Base-by-base conservation (phyloP, 2,888 invertebrate genomes). In the Diogma glabrata region DNA sequence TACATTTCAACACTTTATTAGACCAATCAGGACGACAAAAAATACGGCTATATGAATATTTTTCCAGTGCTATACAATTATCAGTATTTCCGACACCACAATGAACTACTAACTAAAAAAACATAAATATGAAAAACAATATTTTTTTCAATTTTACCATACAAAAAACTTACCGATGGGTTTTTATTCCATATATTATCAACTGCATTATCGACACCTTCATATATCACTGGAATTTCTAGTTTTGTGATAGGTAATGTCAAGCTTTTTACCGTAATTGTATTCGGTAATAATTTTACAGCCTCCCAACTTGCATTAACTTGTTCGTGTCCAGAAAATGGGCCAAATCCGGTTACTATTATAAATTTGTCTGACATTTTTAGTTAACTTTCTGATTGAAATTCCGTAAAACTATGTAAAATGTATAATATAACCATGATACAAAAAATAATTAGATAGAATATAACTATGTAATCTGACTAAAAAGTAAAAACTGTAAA, bases 291-390 rank as follows among this genome's bases (percentile, higher is more conserved):
- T 45, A 75, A 60, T 57, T 79, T 75, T 0, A 86, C 87, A 14
- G 84, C 79, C 61, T 82, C 80, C 86, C 87, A 87, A 62, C 87
- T 87, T 3, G 87, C 80, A 65, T 89, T 89, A 4, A 82, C 67
- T 2, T 60, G 53, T 51, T 67, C 64, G 61, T 87, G 82, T 3
- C 71, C 72, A 16, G 70, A 65, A 70, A 88, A 89, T 19, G 84
- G 84, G 1, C 87, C 87, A 69, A 88, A 89, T n/a, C 87, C 88
- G 54, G 82, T 79, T 4, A 84, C 74, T 47, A 82, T 53, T 49
- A 70, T 61, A 26, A 56, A 28, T 24, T 53, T 51, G 14, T 46
- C 46, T 22, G 43, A 22, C 43, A 43, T 43, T 43, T 43, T 43
- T 43, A n/a, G n/a, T n/a, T n/a, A n/a, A n/a, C n/a, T n/a, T n/a